Evolutionary conservation across 2,888 invertebrate species (phyloP), one percentile per base, ranked within the genome.

Genomic region (Mongoloraphidia duomilia): DNA sequence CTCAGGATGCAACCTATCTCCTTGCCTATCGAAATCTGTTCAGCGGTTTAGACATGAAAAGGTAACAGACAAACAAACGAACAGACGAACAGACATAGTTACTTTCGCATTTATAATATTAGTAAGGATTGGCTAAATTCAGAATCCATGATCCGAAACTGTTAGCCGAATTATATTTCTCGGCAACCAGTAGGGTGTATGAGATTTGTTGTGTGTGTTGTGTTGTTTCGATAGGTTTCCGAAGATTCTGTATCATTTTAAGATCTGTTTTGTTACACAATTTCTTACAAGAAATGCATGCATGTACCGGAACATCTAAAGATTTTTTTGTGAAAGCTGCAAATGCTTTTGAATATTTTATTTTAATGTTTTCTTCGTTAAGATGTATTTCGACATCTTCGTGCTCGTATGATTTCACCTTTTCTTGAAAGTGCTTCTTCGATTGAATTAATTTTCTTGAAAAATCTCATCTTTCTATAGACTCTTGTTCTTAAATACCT

Each of bases 241-340:
- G 37, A 45, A 53, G 47, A 46, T 52, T 49, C 14, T 39, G 9
- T 5, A 54, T 38, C 38, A 17, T 11, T 14, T n/a, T 34, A 14
- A 56, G 34, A 26, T 57, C 49, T 52, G 52, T 51, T 37, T 13
- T 41, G 49, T 37, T 53, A 39, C 54, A 51, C 6, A 59, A 50
- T 40, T 54, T 57, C 50, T 56, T 51, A 47, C 57, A 57, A 34
- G 54, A 55, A 34, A 55, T 44, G 45, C 56, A 58, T 9, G 41
- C 36, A 34, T 44, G 43, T 8, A 13, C 34, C 9, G 58, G 57
- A 34, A 41, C 35, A 51, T 57, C 58, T 10, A 49, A 36, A 1
- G 53, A 50, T 34, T 49, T 47, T 40, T 52, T 57, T 3, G 41
- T 49, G 10, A 56, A 51, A n/a, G 49, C 44, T 37, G 49, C 47